A percentile compares a stretch with the other conserved stretches of the same genome.
These are phyloP conservation scores for Acanthisitta chloris DNA, from an alignment of 2,113 vertebrate genomes.

Conservation along the genomic window DNA sequence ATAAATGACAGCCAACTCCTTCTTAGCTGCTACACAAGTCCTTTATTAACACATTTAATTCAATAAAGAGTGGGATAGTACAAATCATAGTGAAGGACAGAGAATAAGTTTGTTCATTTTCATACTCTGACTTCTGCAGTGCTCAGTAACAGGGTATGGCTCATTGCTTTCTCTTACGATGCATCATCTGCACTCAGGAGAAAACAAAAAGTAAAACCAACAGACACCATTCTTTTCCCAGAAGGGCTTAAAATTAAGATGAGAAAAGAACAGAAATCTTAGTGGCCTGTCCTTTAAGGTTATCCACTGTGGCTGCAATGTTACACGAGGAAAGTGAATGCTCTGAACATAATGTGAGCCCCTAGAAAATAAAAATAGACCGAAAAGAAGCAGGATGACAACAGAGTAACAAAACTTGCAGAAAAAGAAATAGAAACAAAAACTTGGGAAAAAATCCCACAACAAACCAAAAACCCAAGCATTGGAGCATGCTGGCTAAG, in stretches of 20 bases:
- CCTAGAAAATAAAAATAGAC: neutral
- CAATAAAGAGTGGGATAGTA: slow-evolving; percentile 57
- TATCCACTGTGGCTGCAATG: neutral
- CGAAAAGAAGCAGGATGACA: slow-evolving; percentile 7
- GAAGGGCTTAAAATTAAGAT: slow-evolving; percentile 2
- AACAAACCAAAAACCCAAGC: neutral
- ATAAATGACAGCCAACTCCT: slow-evolving; percentile 66
- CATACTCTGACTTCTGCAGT: neutral
- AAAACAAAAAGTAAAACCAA: neutral
- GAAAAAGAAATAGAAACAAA: neutral
- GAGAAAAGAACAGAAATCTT: neutral
- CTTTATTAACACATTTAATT: slow-evolving; percentile 76
- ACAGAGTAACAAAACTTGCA: neutral
- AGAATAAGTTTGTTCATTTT: neutral
- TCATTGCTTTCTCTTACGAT: neutral
- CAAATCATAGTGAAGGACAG: slow-evolving; percentile 60
- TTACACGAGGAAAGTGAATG: slow-evolving; percentile 14
- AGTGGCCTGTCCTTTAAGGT: neutral
- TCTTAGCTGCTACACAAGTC: slow-evolving; percentile 67
- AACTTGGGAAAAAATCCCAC: neutral
- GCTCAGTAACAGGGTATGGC: neutral
- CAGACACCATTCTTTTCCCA: neutral
- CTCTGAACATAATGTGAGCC: neutral
- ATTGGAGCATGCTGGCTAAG: neutral
- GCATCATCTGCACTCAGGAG: neutral